Conservation (phyloP, 2,888 invertebrate genomes). For the Uropetala carovei region DNA sequence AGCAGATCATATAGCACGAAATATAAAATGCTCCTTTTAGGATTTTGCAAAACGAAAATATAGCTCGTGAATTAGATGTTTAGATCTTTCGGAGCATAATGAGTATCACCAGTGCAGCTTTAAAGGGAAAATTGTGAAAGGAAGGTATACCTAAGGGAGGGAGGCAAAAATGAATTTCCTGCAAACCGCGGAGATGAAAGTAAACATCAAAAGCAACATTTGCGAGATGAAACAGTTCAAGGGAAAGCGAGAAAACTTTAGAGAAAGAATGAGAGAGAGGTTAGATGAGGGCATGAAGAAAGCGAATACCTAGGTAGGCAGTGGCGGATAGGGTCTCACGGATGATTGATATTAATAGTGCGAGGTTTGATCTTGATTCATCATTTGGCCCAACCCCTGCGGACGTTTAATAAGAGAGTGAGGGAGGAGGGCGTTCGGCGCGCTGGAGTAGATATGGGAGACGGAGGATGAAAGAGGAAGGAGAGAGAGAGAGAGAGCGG, state of each 20-base stretch:
- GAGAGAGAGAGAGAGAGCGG: not conserved
- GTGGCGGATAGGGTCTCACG: not conserved
- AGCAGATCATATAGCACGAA: no score
- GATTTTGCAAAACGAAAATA: no score
- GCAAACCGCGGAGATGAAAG: not conserved
- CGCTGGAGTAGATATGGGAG: not conserved
- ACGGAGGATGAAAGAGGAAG: not conserved
- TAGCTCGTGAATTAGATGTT: no score
- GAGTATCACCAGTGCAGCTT: no score
- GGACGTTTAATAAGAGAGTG: conserved; percentile 13
- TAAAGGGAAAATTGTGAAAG: not conserved
- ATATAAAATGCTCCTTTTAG: no score
- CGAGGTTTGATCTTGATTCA: conserved; percentile 39
- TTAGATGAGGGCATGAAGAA: not conserved
- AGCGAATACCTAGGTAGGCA: not conserved
- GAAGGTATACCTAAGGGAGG: not conserved
- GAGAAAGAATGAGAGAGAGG: no score
- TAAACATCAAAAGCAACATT: not conserved
- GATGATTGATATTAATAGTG: conserved; percentile 41
- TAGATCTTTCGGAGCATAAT: no score
- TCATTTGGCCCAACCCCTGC: conserved; percentile 3
- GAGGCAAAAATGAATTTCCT: not conserved
- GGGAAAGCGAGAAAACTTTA: not conserved
- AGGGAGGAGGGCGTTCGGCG: not conserved
- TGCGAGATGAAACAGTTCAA: not conserved